These are phyloP conservation scores for Phortica magna DNA, from an alignment of 2,888 invertebrate species.

Conservation along the genomic window DNA sequence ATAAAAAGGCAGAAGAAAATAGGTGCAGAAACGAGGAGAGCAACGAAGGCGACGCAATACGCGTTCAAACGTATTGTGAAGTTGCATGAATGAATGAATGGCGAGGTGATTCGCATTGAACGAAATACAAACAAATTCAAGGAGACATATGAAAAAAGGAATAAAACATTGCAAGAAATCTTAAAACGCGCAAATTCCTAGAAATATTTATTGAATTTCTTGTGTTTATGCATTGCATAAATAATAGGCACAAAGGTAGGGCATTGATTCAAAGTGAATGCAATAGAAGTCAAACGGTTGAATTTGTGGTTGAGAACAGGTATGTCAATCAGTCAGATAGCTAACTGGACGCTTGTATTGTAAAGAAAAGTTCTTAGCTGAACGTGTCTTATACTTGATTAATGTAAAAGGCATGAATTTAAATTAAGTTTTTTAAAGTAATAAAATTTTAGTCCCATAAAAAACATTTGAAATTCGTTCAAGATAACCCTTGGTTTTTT, in stretches of 20 bases:
- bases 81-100: conserved; percentile 11
- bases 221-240: conserved; percentile 14
- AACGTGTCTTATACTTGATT: too few relatives aligned
- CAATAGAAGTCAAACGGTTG: too few relatives aligned
- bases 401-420: too few relatives aligned
- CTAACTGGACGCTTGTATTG: too few relatives aligned
- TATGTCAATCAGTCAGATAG: too few relatives aligned
- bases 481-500: too few relatives aligned
- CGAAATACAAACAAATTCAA: not conserved
- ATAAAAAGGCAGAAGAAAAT: not conserved
- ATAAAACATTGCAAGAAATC: conserved; percentile 18
- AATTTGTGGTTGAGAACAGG: too few relatives aligned
- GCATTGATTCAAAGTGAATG: too few relatives aligned
- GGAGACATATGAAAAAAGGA: not conserved
- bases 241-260: not conserved
- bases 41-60: not conserved
- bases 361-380: too few relatives aligned
- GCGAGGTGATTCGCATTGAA: not conserved
- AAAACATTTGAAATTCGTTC: too few relatives aligned
- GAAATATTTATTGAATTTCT: conserved; percentile 7
- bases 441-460: too few relatives aligned
- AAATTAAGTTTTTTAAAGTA: too few relatives aligned
- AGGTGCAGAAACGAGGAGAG: not conserved
- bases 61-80: not conserved
- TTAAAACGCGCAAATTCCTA: conserved; percentile 2